Evolutionary conservation across 2,113 vertebrate genomes (phyloP).

Genomic region (Pipra filicauda): DNA sequence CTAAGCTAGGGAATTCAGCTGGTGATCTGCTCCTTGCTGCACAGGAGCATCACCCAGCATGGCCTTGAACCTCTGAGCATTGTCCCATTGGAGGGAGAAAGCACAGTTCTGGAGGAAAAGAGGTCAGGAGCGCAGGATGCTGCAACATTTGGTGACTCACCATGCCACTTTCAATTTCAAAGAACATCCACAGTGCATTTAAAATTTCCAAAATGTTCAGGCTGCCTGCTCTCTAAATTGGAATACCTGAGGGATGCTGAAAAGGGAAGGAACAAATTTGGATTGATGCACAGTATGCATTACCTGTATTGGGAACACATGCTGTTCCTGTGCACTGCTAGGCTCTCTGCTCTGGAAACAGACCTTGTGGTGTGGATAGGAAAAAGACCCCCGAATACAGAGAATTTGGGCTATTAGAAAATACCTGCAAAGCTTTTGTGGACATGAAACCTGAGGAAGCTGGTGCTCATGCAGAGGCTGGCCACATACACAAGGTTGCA

Average conservation of each 20-base stretch:
- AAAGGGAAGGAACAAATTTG: neutral
- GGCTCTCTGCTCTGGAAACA: neutral
- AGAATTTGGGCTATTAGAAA: neutral
- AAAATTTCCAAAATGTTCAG: neutral
- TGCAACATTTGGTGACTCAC: neutral
- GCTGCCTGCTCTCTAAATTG: neutral
- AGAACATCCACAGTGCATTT: neutral
- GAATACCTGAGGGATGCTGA: neutral
- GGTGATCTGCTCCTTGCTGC: neutral
- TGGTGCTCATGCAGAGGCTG: neutral
- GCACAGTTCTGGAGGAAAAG: neutral
- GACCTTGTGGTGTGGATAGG: rapidly evolving
- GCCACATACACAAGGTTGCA: neutral
- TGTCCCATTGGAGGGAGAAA: neutral
- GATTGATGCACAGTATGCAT: rapidly evolving
- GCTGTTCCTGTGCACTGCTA: neutral
- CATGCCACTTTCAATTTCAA: neutral
- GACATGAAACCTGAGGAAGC: neutral
- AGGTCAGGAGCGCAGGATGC: neutral
- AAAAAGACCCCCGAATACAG: neutral
- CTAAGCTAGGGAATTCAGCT: neutral
- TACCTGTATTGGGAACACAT: neutral
- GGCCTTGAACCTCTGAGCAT: neutral
- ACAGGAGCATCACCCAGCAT: neutral
- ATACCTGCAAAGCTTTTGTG: neutral